Conservation (phyloP, 2,113 vertebrate species). For the Dicaeum eximium region DNA sequence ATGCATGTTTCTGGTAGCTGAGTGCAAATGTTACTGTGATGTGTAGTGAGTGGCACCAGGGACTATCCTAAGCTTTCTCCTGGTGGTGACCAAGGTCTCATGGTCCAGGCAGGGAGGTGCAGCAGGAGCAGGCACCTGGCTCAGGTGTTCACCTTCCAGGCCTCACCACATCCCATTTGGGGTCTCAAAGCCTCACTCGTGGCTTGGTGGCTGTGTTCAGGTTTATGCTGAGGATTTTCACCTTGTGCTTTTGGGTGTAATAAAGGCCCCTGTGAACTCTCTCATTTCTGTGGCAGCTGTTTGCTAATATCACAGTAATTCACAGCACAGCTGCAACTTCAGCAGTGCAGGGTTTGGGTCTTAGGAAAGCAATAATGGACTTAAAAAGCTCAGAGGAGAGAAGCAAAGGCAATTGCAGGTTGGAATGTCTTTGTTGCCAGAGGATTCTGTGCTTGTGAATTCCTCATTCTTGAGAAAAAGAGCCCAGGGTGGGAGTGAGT, state of each 20-base stretch:
- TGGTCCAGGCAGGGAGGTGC: neutral
- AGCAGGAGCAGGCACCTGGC: neutral
- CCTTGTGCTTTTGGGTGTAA: neutral
- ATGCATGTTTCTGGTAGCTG: neutral
- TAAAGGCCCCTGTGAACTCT: neutral
- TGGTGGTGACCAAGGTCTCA: too few relatives aligned
- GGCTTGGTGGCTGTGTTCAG: neutral
- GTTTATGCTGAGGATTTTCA: neutral
- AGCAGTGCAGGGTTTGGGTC: neutral
- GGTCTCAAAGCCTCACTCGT: rapidly evolving
- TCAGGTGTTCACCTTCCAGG: neutral
- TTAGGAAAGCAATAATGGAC: neutral
- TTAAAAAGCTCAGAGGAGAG: neutral
- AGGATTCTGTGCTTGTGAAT: neutral
- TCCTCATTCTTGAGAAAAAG: neutral
- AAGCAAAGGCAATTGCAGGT: neutral
- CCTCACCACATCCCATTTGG: neutral
- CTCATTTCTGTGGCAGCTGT: neutral
- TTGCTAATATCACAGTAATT: neutral
- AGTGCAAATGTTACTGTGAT: too few relatives aligned
- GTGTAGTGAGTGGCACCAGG: neutral
- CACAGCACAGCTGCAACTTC: neutral
- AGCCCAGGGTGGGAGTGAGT: neutral
- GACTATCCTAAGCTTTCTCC: neutral
- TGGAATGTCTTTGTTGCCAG: neutral